Base-by-base conservation (phyloP, 2,797 vertebrate species). In the Tinamus major region DNA sequence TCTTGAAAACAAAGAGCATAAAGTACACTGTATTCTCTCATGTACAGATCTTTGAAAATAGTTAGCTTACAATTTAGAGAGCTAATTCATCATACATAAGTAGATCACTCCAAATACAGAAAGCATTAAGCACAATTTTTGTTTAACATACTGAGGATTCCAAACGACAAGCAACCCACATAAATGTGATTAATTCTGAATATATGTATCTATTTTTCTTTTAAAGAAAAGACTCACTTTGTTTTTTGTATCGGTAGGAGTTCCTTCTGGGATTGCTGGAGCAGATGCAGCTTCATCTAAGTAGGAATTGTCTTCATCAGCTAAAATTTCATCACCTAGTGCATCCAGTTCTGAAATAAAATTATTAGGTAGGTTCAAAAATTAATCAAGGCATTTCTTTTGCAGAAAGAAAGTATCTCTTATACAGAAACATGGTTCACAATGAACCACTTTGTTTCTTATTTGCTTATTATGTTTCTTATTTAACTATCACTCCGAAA, bases 241-340 rank as follows among this genome's bases (percentile, higher is more conserved):
- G 96, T 98, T 99, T 75, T 98, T 98, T 7, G 97, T 98, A 58
- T 99, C 98, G 1, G 97, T 98, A 10, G 99, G 99, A 51, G 98
- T 70, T 41, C 99, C 98, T 87, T 99, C 99, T 88, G 99, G 99
- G 96, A 99, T 99, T 90, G 99, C 97, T 42, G 99, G 99, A 80
- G 98, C 99, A 2, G 99, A 97, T 8, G 99, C 98, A 0, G 99
- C 99, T 79, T 99, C 99, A 48, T 99, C 99, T 83, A 99, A 97
- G 97, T 99, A 99, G 44, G 99, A 99, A 92, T 98, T 99, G 96
- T 99, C 99, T 12, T 99, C 98, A 87, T 99, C 99, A 76, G 99
- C 90, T 79, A 99, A 95, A 87, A 99, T 97, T 95, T 99, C 99
- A 58, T 99, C 99, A 89, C 99, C 99, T 61, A 99, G 91, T 0